Evolutionary conservation across 2,888 invertebrate species (phyloP).

Genomic region (Tachina lurida): DNA sequence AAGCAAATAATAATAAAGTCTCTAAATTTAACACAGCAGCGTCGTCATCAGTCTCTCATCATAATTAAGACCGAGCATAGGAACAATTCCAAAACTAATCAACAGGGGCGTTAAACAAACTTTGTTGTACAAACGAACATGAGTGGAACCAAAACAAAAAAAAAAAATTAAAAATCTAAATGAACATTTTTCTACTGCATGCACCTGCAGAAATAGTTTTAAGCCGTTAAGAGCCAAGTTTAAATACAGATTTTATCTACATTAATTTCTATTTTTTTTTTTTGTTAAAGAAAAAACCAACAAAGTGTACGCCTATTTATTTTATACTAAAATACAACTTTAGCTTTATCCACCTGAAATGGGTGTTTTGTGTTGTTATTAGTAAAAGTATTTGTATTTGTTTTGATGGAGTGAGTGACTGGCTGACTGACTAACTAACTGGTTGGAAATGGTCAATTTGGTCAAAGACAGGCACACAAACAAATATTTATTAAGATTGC

Average conservation of each 20-base stretch:
- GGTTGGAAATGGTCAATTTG: slow-evolving; percentile 28
- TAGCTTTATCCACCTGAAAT: slow-evolving; percentile 36
- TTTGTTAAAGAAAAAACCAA: not conserved
- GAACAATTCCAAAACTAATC: slow-evolving; percentile 59
- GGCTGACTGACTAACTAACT: slow-evolving; percentile 46
- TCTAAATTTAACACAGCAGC: slow-evolving; percentile 56
- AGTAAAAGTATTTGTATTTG: slow-evolving; percentile 63
- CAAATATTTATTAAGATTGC: slow-evolving; percentile 36
- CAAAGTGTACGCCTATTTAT: slow-evolving; percentile 66
- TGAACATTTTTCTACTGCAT: slow-evolving; percentile 41
- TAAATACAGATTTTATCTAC: slow-evolving; percentile 54
- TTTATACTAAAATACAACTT: slow-evolving; percentile 26
- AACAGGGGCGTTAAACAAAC: slow-evolving; percentile 70
- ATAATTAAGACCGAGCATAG: slow-evolving; percentile 50
- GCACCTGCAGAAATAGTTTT: slow-evolving; percentile 51
- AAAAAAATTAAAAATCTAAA: slow-evolving; percentile 21
- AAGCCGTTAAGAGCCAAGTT: slow-evolving; percentile 37
- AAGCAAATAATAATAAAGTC: slow-evolving; percentile 22
- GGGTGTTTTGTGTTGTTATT: not conserved
- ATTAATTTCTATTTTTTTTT: slow-evolving; percentile 5
- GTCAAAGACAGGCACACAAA: not conserved
- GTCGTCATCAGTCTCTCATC: slow-evolving; percentile 50
- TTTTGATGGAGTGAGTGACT: slow-evolving; percentile 61
- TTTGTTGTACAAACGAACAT: slow-evolving; percentile 40
- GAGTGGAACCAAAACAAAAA: not conserved